Conservation (phyloP, 2,797 vertebrate genomes). For the Dendrocincla tyrannina region DNA sequence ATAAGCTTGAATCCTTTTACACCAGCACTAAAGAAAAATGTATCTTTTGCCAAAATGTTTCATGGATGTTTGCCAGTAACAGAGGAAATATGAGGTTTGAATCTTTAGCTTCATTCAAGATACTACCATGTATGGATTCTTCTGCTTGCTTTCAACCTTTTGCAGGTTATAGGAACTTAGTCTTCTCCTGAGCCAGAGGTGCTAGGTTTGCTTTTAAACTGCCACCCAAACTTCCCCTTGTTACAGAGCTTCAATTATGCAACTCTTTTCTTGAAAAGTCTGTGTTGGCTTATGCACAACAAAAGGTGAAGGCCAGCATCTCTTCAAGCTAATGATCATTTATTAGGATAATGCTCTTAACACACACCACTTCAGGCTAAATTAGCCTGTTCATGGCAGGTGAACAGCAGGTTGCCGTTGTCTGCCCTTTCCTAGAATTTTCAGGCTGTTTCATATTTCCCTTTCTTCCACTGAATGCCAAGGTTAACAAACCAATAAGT, state of each 20-base stretch:
- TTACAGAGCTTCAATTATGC: background rate
- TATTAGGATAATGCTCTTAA: background rate
- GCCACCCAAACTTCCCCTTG: background rate
- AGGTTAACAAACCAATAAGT: conserved; percentile 52
- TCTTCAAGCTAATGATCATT: background rate
- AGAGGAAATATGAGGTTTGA: background rate
- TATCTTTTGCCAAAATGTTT: background rate
- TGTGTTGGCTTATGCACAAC: background rate
- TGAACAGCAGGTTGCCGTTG: conserved; percentile 18
- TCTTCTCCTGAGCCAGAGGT: background rate
- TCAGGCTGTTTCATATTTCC: background rate
- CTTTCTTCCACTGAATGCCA: background rate
- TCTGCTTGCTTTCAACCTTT: background rate
- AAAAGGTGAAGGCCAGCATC: background rate
- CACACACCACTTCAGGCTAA: background rate
- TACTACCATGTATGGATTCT: background rate
- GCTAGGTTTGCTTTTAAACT: background rate
- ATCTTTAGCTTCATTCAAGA: background rate
- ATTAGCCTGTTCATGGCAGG: background rate
- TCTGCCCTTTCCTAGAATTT: conserved; percentile 27
- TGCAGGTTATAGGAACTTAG: background rate
- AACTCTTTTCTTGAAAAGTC: background rate
- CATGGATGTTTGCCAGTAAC: background rate
- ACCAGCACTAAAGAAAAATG: background rate
- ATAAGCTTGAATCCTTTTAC: background rate